A percentile compares a stretch with the other conserved stretches of the same genome.
Evolutionary conservation across 2,888 invertebrate genomes (phyloP).

Genomic region (Metacarcinus magister): DNA sequence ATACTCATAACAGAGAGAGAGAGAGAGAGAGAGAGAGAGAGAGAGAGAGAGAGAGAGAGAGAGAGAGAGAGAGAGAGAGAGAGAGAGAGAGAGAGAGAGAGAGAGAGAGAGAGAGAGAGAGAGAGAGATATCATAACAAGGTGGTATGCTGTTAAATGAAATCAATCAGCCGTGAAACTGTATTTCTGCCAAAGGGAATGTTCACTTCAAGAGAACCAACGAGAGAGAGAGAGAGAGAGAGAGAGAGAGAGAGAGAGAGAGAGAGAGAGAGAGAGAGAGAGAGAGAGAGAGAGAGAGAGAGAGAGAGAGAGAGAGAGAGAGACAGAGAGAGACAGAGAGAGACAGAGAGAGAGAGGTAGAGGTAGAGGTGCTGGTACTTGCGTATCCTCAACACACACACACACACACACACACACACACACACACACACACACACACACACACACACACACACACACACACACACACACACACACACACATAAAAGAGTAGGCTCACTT

Average conservation of each 20-base stretch:
- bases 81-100: background rate
- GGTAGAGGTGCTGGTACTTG: no score
- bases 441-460: no score
- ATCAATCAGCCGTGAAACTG: background rate
- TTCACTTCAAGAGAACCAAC: background rate
- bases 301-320: conserved; percentile 3
- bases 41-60: background rate
- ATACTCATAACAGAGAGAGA: no score
- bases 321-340: no score
- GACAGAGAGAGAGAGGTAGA: no score
- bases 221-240: background rate
- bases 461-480: no score
- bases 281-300: background rate
- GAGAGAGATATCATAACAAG: no score
- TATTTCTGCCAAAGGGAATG: background rate
- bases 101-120: no score
- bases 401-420: no score
- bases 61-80: conserved; percentile 40
- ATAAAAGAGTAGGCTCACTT: no score
- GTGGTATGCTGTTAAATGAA: background rate
- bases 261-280: background rate
- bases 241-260: background rate
- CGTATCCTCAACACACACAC: no score
- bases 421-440: no score
- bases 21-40: background rate